Conservation (phyloP, 1,140 invertebrate species). For the Pygmarrhopalites habei region DNA sequence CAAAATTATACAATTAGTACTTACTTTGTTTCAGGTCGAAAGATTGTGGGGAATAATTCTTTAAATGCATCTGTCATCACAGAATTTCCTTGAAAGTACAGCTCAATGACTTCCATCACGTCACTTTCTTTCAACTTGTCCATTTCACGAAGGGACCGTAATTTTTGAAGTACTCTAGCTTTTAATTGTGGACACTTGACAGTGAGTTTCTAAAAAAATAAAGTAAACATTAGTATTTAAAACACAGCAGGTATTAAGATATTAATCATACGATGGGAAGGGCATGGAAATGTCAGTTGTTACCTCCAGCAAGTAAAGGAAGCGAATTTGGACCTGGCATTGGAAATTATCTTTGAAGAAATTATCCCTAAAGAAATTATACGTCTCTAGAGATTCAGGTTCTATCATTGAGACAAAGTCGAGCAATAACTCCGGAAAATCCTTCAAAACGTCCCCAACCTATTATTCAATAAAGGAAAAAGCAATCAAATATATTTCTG, state of each 20-base stretch:
- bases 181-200: constrained; percentile 28
- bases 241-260: background rate
- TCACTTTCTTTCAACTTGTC: constrained; percentile 25
- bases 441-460: constrained; percentile 30
- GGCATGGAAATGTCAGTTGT: background rate
- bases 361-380: constrained; percentile 8
- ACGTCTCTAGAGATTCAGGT: background rate
- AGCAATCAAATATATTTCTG: no score
- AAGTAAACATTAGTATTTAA: background rate
- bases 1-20: background rate
- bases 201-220: constrained; percentile 30
- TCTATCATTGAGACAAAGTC: constrained; percentile 27
- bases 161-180: constrained; percentile 28
- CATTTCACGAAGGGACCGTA: constrained; percentile 18
- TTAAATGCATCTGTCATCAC: constrained; percentile 33
- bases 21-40: constrained; percentile 30
- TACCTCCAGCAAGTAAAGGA: constrained; percentile 25
- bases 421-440: constrained; percentile 29
- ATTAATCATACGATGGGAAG: background rate
- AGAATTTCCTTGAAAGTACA: constrained; percentile 27
- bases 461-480: no score
- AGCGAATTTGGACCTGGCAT: constrained; percentile 15
- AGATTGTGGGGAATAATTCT: constrained; percentile 29
- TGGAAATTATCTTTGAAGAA: constrained; percentile 5
- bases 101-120: constrained; percentile 20